Evolutionary conservation across 2,797 vertebrate species (phyloP).

Genomic region (Peromyscus eremicus): DNA sequence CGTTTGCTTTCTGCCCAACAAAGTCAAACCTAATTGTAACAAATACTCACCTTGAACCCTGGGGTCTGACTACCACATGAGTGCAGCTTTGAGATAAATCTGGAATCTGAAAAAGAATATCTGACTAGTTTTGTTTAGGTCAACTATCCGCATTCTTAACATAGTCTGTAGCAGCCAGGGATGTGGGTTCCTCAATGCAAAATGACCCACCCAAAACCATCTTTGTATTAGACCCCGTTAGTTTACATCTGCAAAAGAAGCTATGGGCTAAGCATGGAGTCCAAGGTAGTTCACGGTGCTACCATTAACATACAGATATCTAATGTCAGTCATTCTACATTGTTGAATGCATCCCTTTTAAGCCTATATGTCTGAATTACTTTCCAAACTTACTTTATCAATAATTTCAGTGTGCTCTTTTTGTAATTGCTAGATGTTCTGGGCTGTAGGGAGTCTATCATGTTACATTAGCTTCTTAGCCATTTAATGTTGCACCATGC

Average conservation of each 20-base stretch:
- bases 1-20: background rate
- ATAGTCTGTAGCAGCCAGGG: background rate
- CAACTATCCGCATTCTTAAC: background rate
- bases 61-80: background rate
- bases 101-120: conserved; percentile 22
- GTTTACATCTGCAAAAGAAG: background rate
- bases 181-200: background rate
- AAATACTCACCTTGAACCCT: background rate
- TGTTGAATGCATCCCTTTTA: background rate
- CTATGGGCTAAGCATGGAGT: background rate
- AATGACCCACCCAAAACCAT: background rate
- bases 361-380: background rate
- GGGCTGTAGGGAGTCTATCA: no score
- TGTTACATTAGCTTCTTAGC: background rate
- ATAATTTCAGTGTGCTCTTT: background rate
- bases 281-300: background rate
- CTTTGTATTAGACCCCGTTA: background rate
- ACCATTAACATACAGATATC: background rate
- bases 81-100: background rate
- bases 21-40: conserved; percentile 15
- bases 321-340: background rate
- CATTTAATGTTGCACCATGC: background rate
- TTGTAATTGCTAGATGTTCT: background rate
- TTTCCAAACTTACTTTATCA: conserved; percentile 41
- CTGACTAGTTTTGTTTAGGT: background rate